These are phyloP conservation scores for Vulpes lagopus DNA, from an alignment of 2,113 vertebrate species.

Conservation along the genomic window DNA sequence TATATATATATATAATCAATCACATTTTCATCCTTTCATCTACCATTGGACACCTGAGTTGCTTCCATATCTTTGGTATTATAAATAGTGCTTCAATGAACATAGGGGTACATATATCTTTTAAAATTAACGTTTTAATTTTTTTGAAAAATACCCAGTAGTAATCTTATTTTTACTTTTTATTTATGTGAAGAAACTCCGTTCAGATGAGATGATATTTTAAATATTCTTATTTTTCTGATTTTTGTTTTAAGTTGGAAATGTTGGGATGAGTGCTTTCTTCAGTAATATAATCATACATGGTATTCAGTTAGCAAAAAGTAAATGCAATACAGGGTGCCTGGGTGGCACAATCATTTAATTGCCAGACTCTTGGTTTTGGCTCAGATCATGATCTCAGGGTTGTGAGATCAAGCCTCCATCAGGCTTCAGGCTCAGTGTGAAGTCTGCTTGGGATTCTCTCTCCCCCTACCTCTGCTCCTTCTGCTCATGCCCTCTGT, in stretches of 20 bases:
- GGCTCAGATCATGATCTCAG: no score
- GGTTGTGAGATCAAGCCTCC: no score
- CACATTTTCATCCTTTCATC: not conserved
- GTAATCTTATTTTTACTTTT: not conserved
- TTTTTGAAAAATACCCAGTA: not conserved
- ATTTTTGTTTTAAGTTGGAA: not conserved
- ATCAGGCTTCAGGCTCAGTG: no score
- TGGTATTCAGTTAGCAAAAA: slow-evolving; percentile 17
- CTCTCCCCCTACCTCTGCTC: no score
- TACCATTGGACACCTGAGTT: not conserved
- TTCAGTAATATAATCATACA: not conserved
- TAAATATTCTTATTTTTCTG: not conserved
- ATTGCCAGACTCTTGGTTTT: no score
- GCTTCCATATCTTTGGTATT: not conserved
- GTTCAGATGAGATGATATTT: not conserved
- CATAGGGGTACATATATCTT: not conserved
- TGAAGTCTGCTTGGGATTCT: no score
- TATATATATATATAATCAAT: not conserved
- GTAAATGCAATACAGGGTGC: not conserved
- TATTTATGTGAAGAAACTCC: not conserved
- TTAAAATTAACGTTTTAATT: not conserved
- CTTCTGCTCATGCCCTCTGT: no score
- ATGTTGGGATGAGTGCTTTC: not conserved
- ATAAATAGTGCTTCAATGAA: not conserved
- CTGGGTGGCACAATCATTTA: no score